Evolutionary conservation across 2,888 invertebrate genomes (phyloP).

Genomic region (Drosophila niveifrons): DNA sequence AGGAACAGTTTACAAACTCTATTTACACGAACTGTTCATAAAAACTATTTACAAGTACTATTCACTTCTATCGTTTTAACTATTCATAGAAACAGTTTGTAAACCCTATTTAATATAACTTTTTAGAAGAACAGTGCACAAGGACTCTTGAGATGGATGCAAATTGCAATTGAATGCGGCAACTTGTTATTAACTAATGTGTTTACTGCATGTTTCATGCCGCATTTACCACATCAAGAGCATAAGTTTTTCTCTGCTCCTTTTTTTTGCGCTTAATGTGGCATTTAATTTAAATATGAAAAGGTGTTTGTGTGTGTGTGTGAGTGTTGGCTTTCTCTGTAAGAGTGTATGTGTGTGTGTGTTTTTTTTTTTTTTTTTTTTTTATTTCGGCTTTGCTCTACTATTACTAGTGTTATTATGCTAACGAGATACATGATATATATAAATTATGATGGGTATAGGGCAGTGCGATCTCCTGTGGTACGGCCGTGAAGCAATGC

Average conservation of each 20-base stretch:
- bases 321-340: no score
- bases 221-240: conserved; percentile 25
- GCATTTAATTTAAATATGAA: conserved; percentile 53
- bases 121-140: background rate
- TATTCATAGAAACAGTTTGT: no score
- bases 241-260: background rate
- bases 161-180: background rate
- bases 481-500: no score
- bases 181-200: conserved; percentile 28
- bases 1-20: background rate
- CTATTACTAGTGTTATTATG: no score
- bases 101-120: no score
- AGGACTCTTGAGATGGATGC: conserved; percentile 5
- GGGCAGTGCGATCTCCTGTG: no score
- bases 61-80: no score
- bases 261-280: conserved; percentile 25
- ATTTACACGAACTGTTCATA: background rate
- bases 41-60: no score
- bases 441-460: no score
- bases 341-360: conserved; percentile 10
- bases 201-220: conserved; percentile 4
- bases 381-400: no score
- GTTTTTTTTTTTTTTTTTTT: no score
- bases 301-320: conserved; percentile 28
- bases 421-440: no score